Evolutionary conservation across 2,888 invertebrate species (phyloP), one percentile per base, ranked within the genome.

Genomic region (Cordilura impudica): DNA sequence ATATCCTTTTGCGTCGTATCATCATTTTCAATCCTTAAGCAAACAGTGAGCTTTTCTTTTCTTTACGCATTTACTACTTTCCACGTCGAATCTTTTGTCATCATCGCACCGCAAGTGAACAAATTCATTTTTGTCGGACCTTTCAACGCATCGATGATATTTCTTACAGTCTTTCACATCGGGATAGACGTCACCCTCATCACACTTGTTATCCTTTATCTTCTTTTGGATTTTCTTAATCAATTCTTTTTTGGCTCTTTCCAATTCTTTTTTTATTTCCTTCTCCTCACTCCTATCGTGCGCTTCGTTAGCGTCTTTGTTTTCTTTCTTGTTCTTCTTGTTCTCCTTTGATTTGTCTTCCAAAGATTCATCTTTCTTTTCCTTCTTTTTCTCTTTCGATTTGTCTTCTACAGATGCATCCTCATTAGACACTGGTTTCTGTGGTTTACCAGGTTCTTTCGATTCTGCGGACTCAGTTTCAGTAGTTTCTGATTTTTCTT

Each of bases 111-210:
- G 84, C 21, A 87, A 51, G 10, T 87, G 87, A 6, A 83, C 77
- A 4, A 84, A 83, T 70, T 83, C 84, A 0, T 23, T 58, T 12
- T 85, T 83, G n/a, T 82, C 82, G 0, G 85, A 85, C 35, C 83
- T 84, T 61, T 87, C 83, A 4, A 83, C 67, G 23, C 88, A 88
- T 23, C 85, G 86, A 71, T 86, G 88, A 71, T 84, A 87, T 39
- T 85, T 87, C 23, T 81, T 82, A 51, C 88, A 87, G 60, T 88
- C 84, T 12, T 66, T 80, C 4, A 84, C 82, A 83, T 87, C 87
- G 3, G 88, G 85, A 61, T 83, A 83, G 4, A 83, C 35, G 16
- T 87, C 87, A 14, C 85, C 84, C 61, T 87, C 83, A 10, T 85
- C 82, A 67, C 88, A 88, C 21, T 85, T 80, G 2, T 81, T 76